These are phyloP conservation scores for Esox masquinongy DNA, from an alignment of 2,797 vertebrate genomes.

Conservation along the genomic window DNA sequence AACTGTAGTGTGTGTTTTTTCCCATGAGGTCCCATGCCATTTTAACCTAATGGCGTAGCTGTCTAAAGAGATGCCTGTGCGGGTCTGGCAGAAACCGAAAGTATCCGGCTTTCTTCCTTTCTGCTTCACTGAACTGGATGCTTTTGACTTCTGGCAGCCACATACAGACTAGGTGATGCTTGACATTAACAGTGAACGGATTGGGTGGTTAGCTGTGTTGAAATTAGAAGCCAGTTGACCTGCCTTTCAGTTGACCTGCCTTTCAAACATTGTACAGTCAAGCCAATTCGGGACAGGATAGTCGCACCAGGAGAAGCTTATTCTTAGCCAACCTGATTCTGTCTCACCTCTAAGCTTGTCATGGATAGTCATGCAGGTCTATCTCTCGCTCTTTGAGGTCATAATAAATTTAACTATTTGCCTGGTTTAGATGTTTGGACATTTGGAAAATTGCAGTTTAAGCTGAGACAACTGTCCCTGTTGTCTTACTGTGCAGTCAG, in stretches of 20 bases:
- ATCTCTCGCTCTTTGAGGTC: background rate
- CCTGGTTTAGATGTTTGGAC: background rate
- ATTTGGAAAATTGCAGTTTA: background rate
- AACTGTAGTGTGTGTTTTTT: too few species aligned
- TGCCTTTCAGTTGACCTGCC: conserved; percentile 41
- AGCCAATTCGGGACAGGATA: background rate
- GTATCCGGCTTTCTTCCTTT: too few species aligned
- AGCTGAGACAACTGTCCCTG: too few species aligned
- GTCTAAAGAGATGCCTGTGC: too few species aligned
- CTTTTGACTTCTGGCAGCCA: too few species aligned
- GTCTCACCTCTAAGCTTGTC: conserved; percentile 33
- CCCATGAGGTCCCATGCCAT: too few species aligned
- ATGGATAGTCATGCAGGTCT: conserved; percentile 1
- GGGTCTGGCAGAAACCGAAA: too few species aligned
- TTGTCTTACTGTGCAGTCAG: too few species aligned
- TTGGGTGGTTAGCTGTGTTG: conserved; percentile 7
- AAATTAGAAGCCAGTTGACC: conserved; percentile 15
- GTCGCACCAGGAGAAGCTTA: conserved; percentile 28
- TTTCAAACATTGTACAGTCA: conserved; percentile 17
- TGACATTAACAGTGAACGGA: background rate
- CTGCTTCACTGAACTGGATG: too few species aligned
- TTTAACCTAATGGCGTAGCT: too few species aligned
- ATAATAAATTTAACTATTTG: background rate
- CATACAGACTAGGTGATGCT: too few species aligned
- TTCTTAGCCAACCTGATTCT: conserved; percentile 42